phyloP scores from a whole-genome alignment of 2,797 vertebrate species.

The Scolopax bukidnonensis region DNA sequence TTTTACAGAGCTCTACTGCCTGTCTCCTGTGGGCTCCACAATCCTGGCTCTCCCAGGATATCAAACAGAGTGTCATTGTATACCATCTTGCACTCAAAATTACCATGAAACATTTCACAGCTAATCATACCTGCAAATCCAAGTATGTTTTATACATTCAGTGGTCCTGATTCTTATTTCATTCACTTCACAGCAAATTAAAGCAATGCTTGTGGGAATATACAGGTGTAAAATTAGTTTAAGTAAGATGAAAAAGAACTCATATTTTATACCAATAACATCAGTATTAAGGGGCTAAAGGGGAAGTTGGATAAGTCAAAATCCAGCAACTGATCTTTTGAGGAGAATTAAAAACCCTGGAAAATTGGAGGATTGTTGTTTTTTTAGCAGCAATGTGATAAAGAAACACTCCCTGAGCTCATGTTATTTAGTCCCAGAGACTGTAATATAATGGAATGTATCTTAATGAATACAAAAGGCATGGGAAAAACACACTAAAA shows the following conservation, averaged over 20 bases:
- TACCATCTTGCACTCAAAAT: background rate
- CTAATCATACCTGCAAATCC: slow-evolving; percentile 20
- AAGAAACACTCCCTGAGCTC: background rate
- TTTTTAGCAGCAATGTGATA: slow-evolving; percentile 17
- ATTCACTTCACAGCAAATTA: slow-evolving; percentile 54
- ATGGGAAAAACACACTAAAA: slow-evolving; percentile 1
- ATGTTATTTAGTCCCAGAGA: background rate
- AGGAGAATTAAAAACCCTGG: background rate
- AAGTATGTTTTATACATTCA: slow-evolving; percentile 39
- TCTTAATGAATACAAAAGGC: background rate
- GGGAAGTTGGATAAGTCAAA: slow-evolving; percentile 26
- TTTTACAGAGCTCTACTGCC: background rate
- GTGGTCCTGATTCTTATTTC: slow-evolving; percentile 26
- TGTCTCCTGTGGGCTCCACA: background rate
- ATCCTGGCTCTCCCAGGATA: background rate
- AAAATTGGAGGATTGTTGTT: background rate
- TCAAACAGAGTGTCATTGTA: slow-evolving; percentile 28
- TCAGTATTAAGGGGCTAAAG: background rate
- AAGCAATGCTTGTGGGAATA: slow-evolving; percentile 17
- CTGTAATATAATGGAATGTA: background rate
- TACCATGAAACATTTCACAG: slow-evolving; percentile 39
- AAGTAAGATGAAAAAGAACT: slow-evolving; percentile 31
- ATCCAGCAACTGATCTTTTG: background rate
- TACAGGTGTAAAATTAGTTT: slow-evolving; percentile 48
- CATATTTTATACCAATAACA: background rate